Evolutionary conservation across 2,797 vertebrate species (phyloP).

Genomic region (Hirundo rustica): DNA sequence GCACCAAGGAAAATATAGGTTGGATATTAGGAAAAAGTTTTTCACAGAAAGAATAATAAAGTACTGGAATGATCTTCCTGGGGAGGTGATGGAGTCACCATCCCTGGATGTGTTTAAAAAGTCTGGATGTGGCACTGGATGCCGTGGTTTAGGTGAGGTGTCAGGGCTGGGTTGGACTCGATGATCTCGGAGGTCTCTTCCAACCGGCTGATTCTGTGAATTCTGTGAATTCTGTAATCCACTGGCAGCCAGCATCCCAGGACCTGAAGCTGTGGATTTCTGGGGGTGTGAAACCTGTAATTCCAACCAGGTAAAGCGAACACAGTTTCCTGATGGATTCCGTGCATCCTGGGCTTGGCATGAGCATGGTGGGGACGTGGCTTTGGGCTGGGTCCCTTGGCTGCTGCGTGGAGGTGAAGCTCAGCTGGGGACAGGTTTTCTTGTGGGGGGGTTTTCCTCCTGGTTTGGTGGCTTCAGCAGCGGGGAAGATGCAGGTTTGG

Average conservation of each 20-base stretch:
- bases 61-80: too few species aligned
- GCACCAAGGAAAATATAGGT: too few species aligned
- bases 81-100: too few species aligned
- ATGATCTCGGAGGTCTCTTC: too few species aligned
- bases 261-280: accelerated
- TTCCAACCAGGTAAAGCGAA: background rate
- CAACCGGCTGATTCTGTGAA: too few species aligned
- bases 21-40: too few species aligned
- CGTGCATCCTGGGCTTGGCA: background rate
- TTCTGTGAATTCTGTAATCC: too few species aligned
- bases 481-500: accelerated
- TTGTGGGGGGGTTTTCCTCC: background rate
- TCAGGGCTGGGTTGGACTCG: too few species aligned
- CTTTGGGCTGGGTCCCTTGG: background rate
- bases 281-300: background rate
- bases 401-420: background rate
- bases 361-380: accelerated
- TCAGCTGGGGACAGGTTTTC: background rate
- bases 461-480: background rate
- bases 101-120: too few species aligned
- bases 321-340: accelerated
- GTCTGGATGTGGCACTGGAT: too few species aligned
- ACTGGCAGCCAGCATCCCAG: background rate
- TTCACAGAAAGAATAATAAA: too few species aligned
- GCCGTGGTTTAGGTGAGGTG: too few species aligned